These are phyloP conservation scores for Synaphobranchus kaupii DNA, from an alignment of 2,797 vertebrate species.

Conservation along the genomic window DNA sequence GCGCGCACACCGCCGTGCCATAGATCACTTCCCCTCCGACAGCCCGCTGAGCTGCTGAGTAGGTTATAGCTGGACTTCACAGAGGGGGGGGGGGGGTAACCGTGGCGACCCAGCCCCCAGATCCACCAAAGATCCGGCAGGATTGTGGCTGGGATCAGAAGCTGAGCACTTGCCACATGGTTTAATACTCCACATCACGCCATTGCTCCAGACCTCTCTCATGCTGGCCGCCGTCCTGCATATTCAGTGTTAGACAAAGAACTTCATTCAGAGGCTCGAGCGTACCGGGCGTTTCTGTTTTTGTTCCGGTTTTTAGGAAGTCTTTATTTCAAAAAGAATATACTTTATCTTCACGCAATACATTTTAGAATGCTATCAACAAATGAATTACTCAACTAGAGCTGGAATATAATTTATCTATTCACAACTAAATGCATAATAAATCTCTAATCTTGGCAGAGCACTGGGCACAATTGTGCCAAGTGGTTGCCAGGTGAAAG, in stretches of 20 bases:
- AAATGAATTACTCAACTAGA: background rate
- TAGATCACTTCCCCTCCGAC: background rate
- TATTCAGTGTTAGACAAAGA: background rate
- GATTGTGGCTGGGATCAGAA: background rate
- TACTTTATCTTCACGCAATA: background rate
- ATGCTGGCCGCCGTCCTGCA: background rate
- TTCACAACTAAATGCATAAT: background rate
- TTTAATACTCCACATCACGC: background rate
- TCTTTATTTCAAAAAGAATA: background rate
- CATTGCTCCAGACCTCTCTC: background rate
- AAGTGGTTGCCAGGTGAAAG: background rate
- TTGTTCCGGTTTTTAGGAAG: background rate
- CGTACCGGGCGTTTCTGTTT: background rate
- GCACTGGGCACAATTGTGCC: background rate
- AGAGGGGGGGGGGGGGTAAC: background rate
- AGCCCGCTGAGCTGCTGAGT: background rate
- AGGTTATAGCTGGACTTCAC: background rate
- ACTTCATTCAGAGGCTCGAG: background rate
- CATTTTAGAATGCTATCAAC: background rate
- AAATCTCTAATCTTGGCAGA: background rate
- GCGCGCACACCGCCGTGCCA: background rate
- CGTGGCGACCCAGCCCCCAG: background rate
- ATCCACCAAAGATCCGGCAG: background rate
- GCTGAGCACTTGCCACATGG: background rate
- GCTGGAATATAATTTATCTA: background rate